phyloP scores from a whole-genome alignment of 1,140 invertebrate species.

The Harlomillsia oculata region DNA sequence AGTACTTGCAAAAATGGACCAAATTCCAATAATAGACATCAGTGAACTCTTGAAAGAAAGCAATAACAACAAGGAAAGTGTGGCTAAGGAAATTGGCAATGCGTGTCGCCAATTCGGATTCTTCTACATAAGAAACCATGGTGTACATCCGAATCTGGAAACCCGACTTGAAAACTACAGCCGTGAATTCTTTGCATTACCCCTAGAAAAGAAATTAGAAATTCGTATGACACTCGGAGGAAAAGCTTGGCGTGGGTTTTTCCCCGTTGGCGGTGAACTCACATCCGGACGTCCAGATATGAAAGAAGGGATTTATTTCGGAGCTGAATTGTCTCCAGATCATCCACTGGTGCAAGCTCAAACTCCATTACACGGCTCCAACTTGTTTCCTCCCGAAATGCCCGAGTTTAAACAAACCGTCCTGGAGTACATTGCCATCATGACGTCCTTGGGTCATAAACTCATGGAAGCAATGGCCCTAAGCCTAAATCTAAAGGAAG shows the following conservation, averaged over 20 bases:
- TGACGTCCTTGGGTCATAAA: constrained; percentile 13
- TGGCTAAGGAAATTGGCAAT: constrained; percentile 9
- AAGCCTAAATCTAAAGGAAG: constrained; percentile 14
- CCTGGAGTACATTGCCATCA: constrained; percentile 3
- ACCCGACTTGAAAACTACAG: constrained; percentile 8
- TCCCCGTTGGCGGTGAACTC: constrained; percentile 23
- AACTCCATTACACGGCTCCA: constrained; percentile 22
- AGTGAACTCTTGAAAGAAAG: neutral
- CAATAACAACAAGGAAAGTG: neutral
- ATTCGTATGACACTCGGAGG: constrained; percentile 18
- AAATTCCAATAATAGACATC: constrained; percentile 14
- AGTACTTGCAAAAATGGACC: too few species aligned
- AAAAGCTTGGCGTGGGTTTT: constrained; percentile 22
- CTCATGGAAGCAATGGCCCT: constrained; percentile 20
- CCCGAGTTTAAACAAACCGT: constrained; percentile 6
- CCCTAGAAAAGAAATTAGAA: constrained; percentile 5
- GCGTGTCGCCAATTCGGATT: constrained; percentile 22
- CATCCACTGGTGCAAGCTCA: constrained; percentile 13
- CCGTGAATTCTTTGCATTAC: constrained; percentile 15
- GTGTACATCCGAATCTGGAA: constrained; percentile 2
- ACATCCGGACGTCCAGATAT: constrained; percentile 20
- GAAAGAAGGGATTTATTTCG: constrained; percentile 30
- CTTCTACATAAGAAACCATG: constrained; percentile 24
- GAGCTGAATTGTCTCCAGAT: constrained; percentile 13
- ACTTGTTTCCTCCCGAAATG: constrained; percentile 20